Base-by-base conservation (phyloP, 2,797 vertebrate genomes). In the Uromys caudimaculatus region DNA sequence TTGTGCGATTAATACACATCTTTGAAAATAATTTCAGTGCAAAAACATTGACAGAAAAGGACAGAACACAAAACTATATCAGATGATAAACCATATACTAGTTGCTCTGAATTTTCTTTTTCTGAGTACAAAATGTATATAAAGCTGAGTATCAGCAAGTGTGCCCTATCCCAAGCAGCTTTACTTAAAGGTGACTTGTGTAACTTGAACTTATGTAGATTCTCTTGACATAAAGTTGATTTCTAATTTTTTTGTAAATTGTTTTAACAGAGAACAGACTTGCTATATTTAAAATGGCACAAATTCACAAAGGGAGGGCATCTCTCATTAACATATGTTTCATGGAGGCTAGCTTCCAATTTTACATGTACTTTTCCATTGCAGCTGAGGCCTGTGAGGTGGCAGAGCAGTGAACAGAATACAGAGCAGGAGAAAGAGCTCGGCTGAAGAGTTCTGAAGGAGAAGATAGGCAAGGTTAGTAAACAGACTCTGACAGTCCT, bases 401-500 rank as follows among this genome's bases (percentile, higher is more conserved):
- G 64, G 58, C 11, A 19, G 78, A 95, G 64, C 56, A 94, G 88
- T 94, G 93, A 94, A 95, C 52, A 11, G 95, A 97, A 97, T 96
- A 95, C 97, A 97, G 97, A 97, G 56, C 77, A 97, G 96, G 58
- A 78, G 32, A 92, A 86, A 75, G 50, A 93, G 89, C 54, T 47
- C 24, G 9, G 24, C 89, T 58, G 38, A 95, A 94, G 91, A 90
- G 67, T 88, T 92, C 47, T 78, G 84, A 97, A 94, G 89, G 27
- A 97, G 83, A 41, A 95, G 50, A 88, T 92, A 79, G 88, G 90
- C 1, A 0, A 97, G 41, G 56, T 94, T 91, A 94, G 67, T 91
- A 96, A 97, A 97, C 93, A 94, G 76, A 9, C 95, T 90, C 54
- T 95, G 97, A 97, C 95, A 94, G 87, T 97, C 67, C 44, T 14